Conservation (phyloP, 2,888 invertebrate species). For the Cryptocheilus praepositus region DNA sequence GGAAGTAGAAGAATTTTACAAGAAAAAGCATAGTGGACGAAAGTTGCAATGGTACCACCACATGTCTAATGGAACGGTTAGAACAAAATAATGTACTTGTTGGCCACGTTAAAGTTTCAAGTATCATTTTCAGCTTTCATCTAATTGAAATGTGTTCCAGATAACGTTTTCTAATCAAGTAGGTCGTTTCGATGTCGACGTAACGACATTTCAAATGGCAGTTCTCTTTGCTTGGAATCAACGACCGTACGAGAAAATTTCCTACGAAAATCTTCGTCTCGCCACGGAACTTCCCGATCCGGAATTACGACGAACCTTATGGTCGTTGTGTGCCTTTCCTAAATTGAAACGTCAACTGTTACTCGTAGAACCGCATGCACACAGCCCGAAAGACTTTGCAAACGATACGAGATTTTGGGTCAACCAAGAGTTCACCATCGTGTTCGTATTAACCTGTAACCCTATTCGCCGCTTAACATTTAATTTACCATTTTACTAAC, state of each 20-base stretch:
- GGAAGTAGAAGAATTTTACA: conserved; percentile 99
- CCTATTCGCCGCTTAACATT: neutral
- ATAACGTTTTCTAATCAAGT: conserved; percentile 95
- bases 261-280: conserved; percentile 96
- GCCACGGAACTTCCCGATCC: conserved; percentile 98
- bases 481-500: conserved; percentile 7
- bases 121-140: conserved; percentile 38
- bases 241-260: conserved; percentile 91
- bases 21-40: conserved; percentile 96
- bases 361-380: conserved; percentile 86
- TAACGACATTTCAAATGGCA: conserved; percentile 99
- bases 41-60: conserved; percentile 99
- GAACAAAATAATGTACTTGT: conserved; percentile 17
- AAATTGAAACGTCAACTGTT: conserved; percentile 96
- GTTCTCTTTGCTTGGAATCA: conserved; percentile 99
- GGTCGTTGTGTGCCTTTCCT: conserved; percentile 97
- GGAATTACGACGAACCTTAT: conserved; percentile 94
- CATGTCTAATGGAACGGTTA: conserved; percentile 97
- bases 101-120: conserved; percentile 24
- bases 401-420: conserved; percentile 96
- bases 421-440: conserved; percentile 95
- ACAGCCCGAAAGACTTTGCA: conserved; percentile 93
- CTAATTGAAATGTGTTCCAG: conserved; percentile 69
- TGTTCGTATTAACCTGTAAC: conserved; percentile 75
- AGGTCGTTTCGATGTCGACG: conserved; percentile 97